Evolutionary conservation across 2,888 invertebrate species (phyloP).

Genomic region (Pristionchus exspectatus): DNA sequence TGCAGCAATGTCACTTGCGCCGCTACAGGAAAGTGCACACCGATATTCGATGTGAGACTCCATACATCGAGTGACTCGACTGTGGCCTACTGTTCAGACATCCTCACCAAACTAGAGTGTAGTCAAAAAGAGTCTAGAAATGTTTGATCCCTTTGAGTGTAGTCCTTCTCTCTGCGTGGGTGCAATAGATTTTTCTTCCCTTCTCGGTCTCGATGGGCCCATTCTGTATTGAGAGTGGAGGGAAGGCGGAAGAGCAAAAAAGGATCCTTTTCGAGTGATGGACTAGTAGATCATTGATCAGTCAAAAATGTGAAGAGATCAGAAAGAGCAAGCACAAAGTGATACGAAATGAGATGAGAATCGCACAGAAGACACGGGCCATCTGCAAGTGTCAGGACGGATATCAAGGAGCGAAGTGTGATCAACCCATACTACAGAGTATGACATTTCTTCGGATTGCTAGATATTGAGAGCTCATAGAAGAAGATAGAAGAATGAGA

Average conservation of each 20-base stretch:
- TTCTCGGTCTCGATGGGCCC: not conserved
- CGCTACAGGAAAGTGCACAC: not conserved
- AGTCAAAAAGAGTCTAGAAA: not conserved
- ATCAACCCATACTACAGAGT: not conserved
- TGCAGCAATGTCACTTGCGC: constrained; percentile 14
- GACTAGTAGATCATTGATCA: not conserved
- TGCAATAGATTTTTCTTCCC: too few relatives aligned
- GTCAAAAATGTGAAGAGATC: not conserved
- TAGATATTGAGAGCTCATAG: too few relatives aligned
- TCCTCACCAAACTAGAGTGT: not conserved
- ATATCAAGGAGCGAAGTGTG: constrained; percentile 14
- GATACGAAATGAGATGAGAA: not conserved
- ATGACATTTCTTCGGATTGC: not conserved
- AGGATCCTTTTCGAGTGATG: not conserved
- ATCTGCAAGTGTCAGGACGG: not conserved
- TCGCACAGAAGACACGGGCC: not conserved
- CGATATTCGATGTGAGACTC: not conserved
- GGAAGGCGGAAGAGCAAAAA: not conserved
- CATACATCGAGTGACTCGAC: not conserved
- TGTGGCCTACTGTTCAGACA: not conserved
- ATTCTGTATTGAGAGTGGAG: not conserved
- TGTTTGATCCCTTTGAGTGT: not conserved
- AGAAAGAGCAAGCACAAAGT: not conserved
- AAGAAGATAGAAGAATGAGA: too few relatives aligned
- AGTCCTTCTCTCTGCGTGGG: too few relatives aligned